Base-by-base conservation (phyloP, 2,888 invertebrate genomes). In the Melieria crassipennis region DNA sequence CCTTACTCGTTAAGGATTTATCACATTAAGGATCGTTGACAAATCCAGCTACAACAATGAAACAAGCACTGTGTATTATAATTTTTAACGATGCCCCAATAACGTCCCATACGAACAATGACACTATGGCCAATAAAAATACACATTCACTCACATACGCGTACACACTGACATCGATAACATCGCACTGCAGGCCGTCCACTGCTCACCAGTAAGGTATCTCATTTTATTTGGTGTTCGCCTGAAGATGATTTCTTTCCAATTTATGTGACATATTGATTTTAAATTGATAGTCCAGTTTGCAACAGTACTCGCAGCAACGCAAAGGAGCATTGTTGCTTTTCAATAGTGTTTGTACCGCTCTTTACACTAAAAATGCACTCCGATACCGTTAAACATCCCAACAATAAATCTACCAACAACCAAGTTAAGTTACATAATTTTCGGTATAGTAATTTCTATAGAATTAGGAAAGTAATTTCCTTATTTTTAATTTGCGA, bases 241-340 rank as follows among this genome's bases (percentile, higher is more conserved):
- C 73, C 72, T 52, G 69, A 55, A 72, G 83, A 85, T 85, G 86
- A 83, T 85, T 86, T 86, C 84, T 86, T 84, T 83, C 84, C 86
- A 86, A 86, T 86, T 86, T 87, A 87, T 86, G 83, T 86, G 86
- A 86, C 86, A 86, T 86, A 86, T 86, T 86, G 86, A 86, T 86
- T 85, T 84, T 83, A 82, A 86, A 85, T 86, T 85, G 85, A 85
- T 85, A 85, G 86, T 82, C 85, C 81, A 70, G 57, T 70, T 64
- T 70, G 62, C 55, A 67, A 52, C 56, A 62, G 62, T 55, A 62
- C 55, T 48, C 11, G 50, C 50, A 50, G 9, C 1, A 10, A 10
- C 50, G 11, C 11, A 10, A 7, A 50, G 50, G 2, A 50, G 50
- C 11, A 50, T 11, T 11, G 9, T 2, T 7, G 50, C 50, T 50